Evolutionary conservation across 92 coral and sea anemone species (phyloP).

Genomic region (Porites evermanni): DNA sequence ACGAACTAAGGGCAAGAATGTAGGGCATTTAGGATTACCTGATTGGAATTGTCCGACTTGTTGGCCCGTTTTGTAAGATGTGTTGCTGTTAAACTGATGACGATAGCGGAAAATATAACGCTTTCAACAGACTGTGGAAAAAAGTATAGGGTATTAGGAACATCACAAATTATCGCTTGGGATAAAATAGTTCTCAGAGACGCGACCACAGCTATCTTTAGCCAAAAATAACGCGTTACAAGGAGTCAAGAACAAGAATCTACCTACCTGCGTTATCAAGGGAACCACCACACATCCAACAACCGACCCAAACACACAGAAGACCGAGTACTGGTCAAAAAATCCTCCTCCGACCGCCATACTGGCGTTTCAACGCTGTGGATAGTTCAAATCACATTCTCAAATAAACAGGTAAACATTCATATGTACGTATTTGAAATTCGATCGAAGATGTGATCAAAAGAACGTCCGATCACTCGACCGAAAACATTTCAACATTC

Average conservation of each 20-base stretch:
- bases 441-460: constrained; percentile 57
- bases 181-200: neutral
- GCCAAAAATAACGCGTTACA: neutral
- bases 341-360: constrained; percentile 99
- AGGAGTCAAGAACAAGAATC: constrained; percentile 5
- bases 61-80: constrained; percentile 97
- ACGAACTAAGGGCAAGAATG: neutral
- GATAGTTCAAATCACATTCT: constrained; percentile 19
- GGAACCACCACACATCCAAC: constrained; percentile 99
- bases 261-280: constrained; percentile 92
- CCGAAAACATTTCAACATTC: constrained; percentile 33
- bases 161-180: neutral
- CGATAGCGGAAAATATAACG: constrained; percentile 98
- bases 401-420: constrained; percentile 44
- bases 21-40: constrained; percentile 63
- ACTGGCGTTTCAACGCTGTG: constrained; percentile 74
- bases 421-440: constrained; percentile 30
- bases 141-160: constrained; percentile 36
- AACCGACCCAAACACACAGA: constrained; percentile 99
- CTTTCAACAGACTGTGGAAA: constrained; percentile 93
- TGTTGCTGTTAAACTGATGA: constrained; percentile 97
- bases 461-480: constrained; percentile 57
- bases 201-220: neutral
- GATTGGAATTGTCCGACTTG: constrained; percentile 87
- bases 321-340: constrained; percentile 99